These are phyloP conservation scores for Drosophila pectinifera DNA, from an alignment of 1,140 invertebrate genomes.

Conservation along the genomic window DNA sequence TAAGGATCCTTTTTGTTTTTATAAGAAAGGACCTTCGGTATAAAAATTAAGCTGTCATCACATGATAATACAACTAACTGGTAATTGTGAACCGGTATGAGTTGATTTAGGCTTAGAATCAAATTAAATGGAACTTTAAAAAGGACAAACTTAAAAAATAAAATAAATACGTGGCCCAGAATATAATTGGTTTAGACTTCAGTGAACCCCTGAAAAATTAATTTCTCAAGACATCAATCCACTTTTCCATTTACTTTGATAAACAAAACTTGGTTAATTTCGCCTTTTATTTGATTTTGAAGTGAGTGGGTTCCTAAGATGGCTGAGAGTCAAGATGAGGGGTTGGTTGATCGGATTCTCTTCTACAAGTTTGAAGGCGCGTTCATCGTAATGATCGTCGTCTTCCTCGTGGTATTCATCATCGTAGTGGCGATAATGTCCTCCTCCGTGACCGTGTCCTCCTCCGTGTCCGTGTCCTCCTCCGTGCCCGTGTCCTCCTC, in stretches of 20 bases:
- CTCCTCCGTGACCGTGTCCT: conserved; percentile 41
- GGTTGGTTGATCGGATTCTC: conserved; percentile 9
- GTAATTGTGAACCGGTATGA: too few species aligned
- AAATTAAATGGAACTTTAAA: too few species aligned
- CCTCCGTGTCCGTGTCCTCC: conserved; percentile 49
- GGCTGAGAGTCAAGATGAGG: conserved; percentile 35
- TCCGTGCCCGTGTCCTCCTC: conserved; percentile 47
- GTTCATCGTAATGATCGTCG: conserved; percentile 18
- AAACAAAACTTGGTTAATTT: conserved; percentile 5
- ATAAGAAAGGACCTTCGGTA: too few species aligned
- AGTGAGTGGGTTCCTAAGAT: conserved; percentile 29
- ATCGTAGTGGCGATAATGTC: conserved; percentile 13
- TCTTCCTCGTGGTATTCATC: conserved; percentile 22
- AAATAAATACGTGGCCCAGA: too few species aligned
- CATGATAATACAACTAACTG: too few species aligned
- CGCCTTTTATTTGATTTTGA: conserved; percentile 22
- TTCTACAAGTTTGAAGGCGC: conserved; percentile 13
- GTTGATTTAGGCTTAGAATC: too few species aligned
- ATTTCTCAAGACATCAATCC: too few species aligned
- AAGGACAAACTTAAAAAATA: too few species aligned
- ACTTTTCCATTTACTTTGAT: background rate
- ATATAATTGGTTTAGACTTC: too few species aligned
- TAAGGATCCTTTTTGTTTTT: too few species aligned
- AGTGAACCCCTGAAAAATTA: background rate
- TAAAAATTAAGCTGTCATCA: too few species aligned